Evolutionary conservation across 1,140 invertebrate species (phyloP).

Genomic region (Bombus vancouverensis): DNA sequence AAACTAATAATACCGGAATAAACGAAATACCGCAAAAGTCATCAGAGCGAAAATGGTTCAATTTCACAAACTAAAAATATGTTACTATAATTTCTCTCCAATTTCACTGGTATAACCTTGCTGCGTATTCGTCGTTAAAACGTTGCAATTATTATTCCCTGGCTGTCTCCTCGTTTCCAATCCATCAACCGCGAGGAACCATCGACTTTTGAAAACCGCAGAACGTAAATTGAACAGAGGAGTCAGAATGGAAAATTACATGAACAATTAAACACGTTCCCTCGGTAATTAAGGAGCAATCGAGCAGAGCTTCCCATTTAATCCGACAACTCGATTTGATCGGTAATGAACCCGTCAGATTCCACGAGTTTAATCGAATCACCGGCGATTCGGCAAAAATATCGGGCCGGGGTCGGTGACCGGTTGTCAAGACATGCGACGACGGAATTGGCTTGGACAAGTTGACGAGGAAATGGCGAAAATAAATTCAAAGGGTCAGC

Average conservation of each 20-base stretch:
- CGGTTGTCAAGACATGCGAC: neutral
- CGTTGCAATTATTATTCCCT: neutral
- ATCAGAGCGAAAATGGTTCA: neutral
- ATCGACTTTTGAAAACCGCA: conserved; percentile 11
- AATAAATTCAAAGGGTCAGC: conserved; percentile 15
- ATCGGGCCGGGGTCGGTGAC: neutral
- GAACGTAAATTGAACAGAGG: neutral
- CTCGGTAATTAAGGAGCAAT: conserved; percentile 25
- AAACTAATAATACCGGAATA: neutral
- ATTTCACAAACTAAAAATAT: neutral
- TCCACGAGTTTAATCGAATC: neutral
- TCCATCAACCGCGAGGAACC: neutral
- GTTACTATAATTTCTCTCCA: neutral
- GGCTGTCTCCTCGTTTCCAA: neutral
- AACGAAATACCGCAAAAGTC: neutral
- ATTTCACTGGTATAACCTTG: neutral
- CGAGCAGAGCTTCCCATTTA: conserved; percentile 6
- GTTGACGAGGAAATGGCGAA: neutral
- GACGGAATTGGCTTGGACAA: neutral
- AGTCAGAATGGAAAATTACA: conserved; percentile 3
- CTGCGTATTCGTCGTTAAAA: neutral
- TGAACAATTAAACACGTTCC: conserved; percentile 23
- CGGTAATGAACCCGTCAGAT: conserved; percentile 25
- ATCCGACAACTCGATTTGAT: conserved; percentile 9
- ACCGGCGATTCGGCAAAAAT: conserved; percentile 12